These are phyloP conservation scores for Hydractinia echinata DNA, from an alignment of 30 jellyfish, hydroid and myxozoan species.

Conservation along the genomic window DNA sequence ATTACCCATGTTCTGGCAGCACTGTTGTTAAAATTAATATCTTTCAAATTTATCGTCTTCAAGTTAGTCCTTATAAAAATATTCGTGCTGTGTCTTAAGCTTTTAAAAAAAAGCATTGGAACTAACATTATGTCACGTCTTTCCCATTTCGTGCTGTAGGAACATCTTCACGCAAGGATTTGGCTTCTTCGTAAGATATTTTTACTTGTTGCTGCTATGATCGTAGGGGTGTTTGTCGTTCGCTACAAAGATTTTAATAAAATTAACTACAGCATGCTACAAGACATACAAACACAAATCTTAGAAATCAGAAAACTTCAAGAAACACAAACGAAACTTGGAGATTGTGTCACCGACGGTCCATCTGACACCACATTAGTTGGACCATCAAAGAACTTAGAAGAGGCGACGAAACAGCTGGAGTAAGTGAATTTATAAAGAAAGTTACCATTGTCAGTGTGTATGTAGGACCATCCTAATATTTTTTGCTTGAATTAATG, in stretches of 20 bases:
- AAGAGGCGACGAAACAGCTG: constrained; percentile 14
- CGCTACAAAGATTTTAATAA: constrained; percentile 52
- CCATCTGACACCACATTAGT: neutral
- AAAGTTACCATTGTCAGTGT: no score
- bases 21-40: no score
- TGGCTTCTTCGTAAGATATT: constrained; percentile 65
- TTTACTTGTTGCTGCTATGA: constrained; percentile 40
- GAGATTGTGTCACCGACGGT: neutral
- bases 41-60: no score
- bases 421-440: neutral
- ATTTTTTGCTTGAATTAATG: no score
- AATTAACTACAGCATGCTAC: constrained; percentile 47
- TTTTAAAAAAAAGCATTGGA: neutral
- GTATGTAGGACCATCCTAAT: no score
- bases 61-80: neutral
- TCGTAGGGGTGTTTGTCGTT: constrained; percentile 45
- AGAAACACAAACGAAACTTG: neutral
- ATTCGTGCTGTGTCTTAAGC: neutral
- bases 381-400: neutral
- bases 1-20: no score
- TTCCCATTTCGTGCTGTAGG: constrained; percentile 36
- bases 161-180: constrained; percentile 49
- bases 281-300: constrained; percentile 47
- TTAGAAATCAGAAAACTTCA: constrained; percentile 29
- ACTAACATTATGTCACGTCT: neutral